Evolutionary conservation across 2,888 invertebrate genomes (phyloP), one percentile per base, ranked within the genome.

Genomic region (Sarcophaga rosellei): DNA sequence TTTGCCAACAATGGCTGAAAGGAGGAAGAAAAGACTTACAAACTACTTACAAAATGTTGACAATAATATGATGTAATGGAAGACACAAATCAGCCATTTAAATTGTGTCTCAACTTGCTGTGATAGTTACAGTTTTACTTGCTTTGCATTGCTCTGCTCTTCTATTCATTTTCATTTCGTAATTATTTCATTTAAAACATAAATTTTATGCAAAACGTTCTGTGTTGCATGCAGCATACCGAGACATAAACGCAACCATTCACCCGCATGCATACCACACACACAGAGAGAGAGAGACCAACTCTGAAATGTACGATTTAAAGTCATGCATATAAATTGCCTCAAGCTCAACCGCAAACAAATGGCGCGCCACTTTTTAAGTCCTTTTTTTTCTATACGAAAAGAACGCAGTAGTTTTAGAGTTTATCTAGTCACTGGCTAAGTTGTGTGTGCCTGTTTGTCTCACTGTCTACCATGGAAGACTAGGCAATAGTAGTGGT

Each of bases 181-280:
- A 84, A 84, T 84, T 80, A 80, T 80, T 85, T 79, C 62, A 75
- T 79, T 78, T 74, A 61, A 47, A 81, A 62, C 82, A 81, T 81
- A 68, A 81, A 81, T 80, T 81, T 74, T 78, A 78, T 81, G 74
- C 86, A 89, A 89, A 90, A 90, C 89, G 88, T 88, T n/a, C n/a
- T 90, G 63, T 78, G 62, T 69, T 63, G 57, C 69, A 45, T 44
- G 62, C 4, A 59, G 25, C 12, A 15, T 47, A 47, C 12, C 11
- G 11, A 15, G 12, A 11, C 47, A 15, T 47, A 47, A 47, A 47
- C 8, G 47, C 11, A 47, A 47, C 73, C 57, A 69, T 47, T 72
- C 45, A 85, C 77, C 69, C 70, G 66, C 61, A 70, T 53, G 69
- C 44, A 23, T 35, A 83, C 35, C n/a, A 84, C 76, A 78, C 65